Evolutionary conservation across 2,113 vertebrate species (phyloP).

Genomic region (Cyprinus carpio): DNA sequence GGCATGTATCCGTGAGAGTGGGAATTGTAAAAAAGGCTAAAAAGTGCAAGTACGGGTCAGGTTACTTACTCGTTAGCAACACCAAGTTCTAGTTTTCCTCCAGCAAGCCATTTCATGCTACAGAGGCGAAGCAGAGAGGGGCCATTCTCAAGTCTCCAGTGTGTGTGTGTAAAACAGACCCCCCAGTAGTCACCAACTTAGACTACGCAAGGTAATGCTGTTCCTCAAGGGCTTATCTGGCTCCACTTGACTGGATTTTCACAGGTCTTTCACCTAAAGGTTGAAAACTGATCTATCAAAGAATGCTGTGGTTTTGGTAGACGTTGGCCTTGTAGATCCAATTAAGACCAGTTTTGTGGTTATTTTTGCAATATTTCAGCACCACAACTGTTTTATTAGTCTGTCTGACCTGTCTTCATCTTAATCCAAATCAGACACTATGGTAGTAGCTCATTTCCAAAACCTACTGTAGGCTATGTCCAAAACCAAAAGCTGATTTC

Average conservation of each 20-base stretch:
- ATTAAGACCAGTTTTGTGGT: conserved; percentile 6
- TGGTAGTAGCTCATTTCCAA: background rate
- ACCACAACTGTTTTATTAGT: background rate
- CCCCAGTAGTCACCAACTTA: conserved; percentile 65
- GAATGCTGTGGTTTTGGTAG: conserved; percentile 64
- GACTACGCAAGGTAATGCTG: conserved; percentile 60
- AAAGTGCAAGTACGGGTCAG: conserved; percentile 58
- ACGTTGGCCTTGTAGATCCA: conserved; percentile 20
- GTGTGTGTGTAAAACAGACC: conserved; percentile 59
- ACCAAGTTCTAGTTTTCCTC: conserved; percentile 65
- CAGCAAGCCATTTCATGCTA: conserved; percentile 65
- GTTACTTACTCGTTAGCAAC: conserved; percentile 55
- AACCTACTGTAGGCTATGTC: background rate
- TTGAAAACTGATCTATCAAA: conserved; percentile 59
- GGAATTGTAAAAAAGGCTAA: background rate
- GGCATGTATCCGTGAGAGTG: conserved; percentile 26
- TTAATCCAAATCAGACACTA: background rate
- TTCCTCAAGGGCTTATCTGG: conserved; percentile 67
- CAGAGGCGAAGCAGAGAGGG: conserved; percentile 46
- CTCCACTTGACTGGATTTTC: conserved; percentile 64
- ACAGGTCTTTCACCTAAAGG: conserved; percentile 59
- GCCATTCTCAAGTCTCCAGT: conserved; percentile 45
- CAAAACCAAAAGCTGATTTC: background rate
- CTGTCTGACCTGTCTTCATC: background rate
- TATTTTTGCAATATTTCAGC: background rate